phyloP scores from a whole-genome alignment of 2,113 vertebrate genomes.

The Gymnorhina tibicen region DNA sequence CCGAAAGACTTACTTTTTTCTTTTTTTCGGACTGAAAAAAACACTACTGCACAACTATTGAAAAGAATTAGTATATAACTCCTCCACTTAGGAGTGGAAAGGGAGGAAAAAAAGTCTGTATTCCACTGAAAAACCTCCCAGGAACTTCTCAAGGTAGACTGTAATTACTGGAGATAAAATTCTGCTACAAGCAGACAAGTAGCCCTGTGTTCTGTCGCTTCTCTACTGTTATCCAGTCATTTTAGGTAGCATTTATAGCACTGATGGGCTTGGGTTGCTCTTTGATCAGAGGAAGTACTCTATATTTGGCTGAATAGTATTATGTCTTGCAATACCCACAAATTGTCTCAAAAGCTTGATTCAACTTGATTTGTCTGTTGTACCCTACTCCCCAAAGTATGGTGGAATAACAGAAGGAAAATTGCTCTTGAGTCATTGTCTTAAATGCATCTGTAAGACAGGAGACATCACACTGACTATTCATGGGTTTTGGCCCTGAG shows the following conservation, averaged over 20 bases:
- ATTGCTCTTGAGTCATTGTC: background rate
- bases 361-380: background rate
- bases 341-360: background rate
- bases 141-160: background rate
- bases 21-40: background rate
- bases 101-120: background rate
- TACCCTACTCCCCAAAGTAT: background rate
- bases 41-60: background rate
- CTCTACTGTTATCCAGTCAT: background rate
- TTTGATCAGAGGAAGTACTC: background rate
- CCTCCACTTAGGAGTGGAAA: background rate
- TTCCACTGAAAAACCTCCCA: background rate
- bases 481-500: background rate
- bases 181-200: background rate
- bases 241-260: slow-evolving; percentile 3
- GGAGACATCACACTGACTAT: background rate
- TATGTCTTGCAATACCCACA: background rate
- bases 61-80: background rate
- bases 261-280: background rate
- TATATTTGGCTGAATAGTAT: background rate
- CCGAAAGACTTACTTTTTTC: background rate
- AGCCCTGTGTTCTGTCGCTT: background rate
- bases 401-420: background rate
- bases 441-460: background rate
- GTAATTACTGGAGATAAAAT: slow-evolving; percentile 13